Evolutionary conservation across 2,888 invertebrate genomes (phyloP), one percentile per base, ranked within the genome.

Genomic region (Mesochorus sp.): DNA sequence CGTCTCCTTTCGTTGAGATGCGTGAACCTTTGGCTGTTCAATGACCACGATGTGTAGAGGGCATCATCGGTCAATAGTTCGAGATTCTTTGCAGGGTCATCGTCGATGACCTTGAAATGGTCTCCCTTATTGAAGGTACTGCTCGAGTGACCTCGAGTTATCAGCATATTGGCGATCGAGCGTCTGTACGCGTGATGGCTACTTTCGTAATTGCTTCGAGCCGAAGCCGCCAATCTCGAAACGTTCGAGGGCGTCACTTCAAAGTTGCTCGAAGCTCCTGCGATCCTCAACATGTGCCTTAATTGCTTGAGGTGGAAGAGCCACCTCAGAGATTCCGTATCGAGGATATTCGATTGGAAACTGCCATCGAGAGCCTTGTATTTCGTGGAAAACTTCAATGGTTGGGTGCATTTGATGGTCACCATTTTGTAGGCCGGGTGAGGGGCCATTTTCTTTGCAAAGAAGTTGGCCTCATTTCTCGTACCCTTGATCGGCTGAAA

Each of bases 351-450:
- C 8, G 34, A 44, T 3, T 24, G 28, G 0, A 1, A n/a, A n/a
- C n/a, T 39, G 1, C 26, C 47, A 17, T 21, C 2, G 19, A n/a
- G n/a, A n/a, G n/a, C n/a, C n/a, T n/a, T n/a, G 8, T 28, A 28
- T 37, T 26, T 49, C 2, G 61, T 55, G 0, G 51, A 70, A 66
- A 74, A 71, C 19, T 14, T 71, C 53, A 59, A 28, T 91, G 88
- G 14, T 92, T 92, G 31, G 10, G 91, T 89, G 37, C 90, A 91
- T 80, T 89, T 91, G 19, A 93, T 88, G 39, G 90, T 91, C 24
- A 92, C 85, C 37, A 92, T 88, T 86, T 92, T 93, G 76, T 91
- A 92, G n/a, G 84, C 85, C 4, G 92, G 91, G 87, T 93, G 92
- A 0, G 92, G 86, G n/a, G 91, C 88, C 44, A 92, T 81, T 55